Evolutionary conservation across 2,113 vertebrate genomes (phyloP), one percentile per base, ranked within the genome.

Genomic region (Notarius lentiginosus): DNA sequence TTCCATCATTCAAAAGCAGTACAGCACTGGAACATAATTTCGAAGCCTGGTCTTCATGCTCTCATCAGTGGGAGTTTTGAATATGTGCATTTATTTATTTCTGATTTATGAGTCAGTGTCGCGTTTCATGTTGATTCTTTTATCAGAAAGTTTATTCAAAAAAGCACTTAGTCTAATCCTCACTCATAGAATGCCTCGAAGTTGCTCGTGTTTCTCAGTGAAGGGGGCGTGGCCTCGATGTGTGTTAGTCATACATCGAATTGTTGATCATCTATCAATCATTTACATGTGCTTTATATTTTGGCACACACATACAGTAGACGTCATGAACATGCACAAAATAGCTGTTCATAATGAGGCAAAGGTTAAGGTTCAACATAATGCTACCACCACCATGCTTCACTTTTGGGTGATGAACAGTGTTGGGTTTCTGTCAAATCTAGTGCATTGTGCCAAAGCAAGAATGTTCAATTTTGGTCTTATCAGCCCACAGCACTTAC

Each of bases 1-100:
- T 30, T 72, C n/a, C 72, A 83, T 76, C 68, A 53, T 87, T 90
- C 63, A 24, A 61, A 68, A 61, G 22, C 63, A 76, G 22, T 20
- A 8, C 80, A 66, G 49, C 83, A 61, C 14, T 18, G 4, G n/a
- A 51, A 9, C 49, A 30, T 34, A n/a, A 58, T 76, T 81, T 77
- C 18, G 56, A 56, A 63, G 41, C 22, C 0, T 11, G 51, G 73
- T 41, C 51, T 79, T 63, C 66, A 24, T n/a, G 24, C 47, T 34
- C 27, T 83, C 56, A 61, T 53, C 86, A 22, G 55, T 58, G 34
- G 60, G 79, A 24, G 76, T 51, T 65, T 9, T 27, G 34, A 61
- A 53, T 27, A 60, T 73, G 70, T 81, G 72, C 73, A 58, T 83
- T 70, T 76, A 51, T 65, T 73, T 53, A 41, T 34, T 51, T 30